Evolutionary conservation across 2,888 invertebrate species (phyloP).

Genomic region (Slavum lentiscoides): DNA sequence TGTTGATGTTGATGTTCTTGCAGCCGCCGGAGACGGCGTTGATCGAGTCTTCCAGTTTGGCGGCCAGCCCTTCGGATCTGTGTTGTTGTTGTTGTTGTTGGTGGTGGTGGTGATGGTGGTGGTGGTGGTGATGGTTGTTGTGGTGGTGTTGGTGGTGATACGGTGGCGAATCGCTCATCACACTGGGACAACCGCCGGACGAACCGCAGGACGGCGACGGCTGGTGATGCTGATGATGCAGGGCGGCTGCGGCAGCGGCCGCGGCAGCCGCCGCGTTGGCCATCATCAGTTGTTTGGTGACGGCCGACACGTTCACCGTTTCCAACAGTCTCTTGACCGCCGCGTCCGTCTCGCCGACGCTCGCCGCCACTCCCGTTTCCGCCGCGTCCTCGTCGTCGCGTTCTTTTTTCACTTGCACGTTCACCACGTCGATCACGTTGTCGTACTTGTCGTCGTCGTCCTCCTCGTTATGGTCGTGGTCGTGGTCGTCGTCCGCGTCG

Average conservation of each 20-base stretch:
- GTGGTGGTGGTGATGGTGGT: slow-evolving; percentile 64
- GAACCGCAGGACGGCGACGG: slow-evolving; percentile 65
- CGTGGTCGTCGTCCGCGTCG: neutral
- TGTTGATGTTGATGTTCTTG: slow-evolving; percentile 61
- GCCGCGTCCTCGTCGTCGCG: slow-evolving; percentile 54
- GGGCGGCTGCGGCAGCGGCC: slow-evolving; percentile 58
- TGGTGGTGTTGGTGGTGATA: slow-evolving; percentile 59
- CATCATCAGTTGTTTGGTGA: slow-evolving; percentile 72
- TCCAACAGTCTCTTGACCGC: slow-evolving; percentile 75
- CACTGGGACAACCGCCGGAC: slow-evolving; percentile 56
- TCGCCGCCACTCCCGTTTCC: slow-evolving; percentile 68
- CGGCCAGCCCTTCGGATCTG: slow-evolving; percentile 73
- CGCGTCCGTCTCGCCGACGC: slow-evolving; percentile 66
- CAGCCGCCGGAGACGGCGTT: slow-evolving; percentile 64
- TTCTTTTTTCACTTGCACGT: slow-evolving; percentile 47
- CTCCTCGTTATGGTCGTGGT: slow-evolving; percentile 13
- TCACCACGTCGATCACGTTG: slow-evolving; percentile 41
- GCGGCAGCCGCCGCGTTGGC: slow-evolving; percentile 74
- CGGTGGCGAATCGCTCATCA: slow-evolving; percentile 54
- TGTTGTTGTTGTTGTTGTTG: slow-evolving; percentile 59
- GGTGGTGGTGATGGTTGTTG: slow-evolving; percentile 60
- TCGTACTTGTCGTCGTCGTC: slow-evolving; percentile 27
- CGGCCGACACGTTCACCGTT: slow-evolving; percentile 73
- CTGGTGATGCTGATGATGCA: slow-evolving; percentile 63
- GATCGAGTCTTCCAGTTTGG: slow-evolving; percentile 73